Base-by-base conservation (phyloP, 2,888 invertebrate genomes). In the Cryptocephalus primarius region DNA sequence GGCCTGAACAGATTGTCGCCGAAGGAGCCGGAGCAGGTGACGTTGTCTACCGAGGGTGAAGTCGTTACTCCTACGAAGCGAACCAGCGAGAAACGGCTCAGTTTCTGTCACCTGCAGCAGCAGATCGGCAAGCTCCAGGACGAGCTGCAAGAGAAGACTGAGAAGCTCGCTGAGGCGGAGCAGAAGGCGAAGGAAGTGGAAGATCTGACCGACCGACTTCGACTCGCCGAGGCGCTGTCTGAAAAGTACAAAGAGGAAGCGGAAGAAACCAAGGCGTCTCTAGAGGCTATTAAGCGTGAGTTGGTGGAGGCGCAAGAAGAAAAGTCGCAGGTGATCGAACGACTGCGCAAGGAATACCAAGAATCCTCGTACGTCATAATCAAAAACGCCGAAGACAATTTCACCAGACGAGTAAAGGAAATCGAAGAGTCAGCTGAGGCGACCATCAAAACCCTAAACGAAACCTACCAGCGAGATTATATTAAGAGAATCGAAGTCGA, bases 401-500 rank as follows among this genome's bases (percentile, higher is more conserved):
- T 32, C 33, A 8, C 33, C 6, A 32, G 9, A 6, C 32, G 13
- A 50, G 43, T 54, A 60, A 60, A 47, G 45, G 57, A 52, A 12
- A 49, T 49, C 2, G 48, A 54, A 39, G 49, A 55, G n/a, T 50
- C 46, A 32, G 22, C 52, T 42, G 53, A 58, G n/a, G 60, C 65
- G 13, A 55, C 61, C 8, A 63, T 70, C 51, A 61, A 54, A 48
- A 66, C 48, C 48, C 55, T 75, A 42, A 69, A 75, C 59, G 73
- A 72, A 40, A 68, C 72, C 31, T 72, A 75, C 49, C 75, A 77
- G 47, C 71, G 72, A 13, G 75, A 77, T 33, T 74, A 76, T 57
- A 63, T 78, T 10, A 75, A 78, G n/a, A 77, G 77, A 59, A 63
- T 72, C 10, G 75, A 77, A 43, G 73, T 77, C 39, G 75, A 78